These are phyloP conservation scores for Polymixis flavicincta DNA, from an alignment of 2,888 invertebrate genomes.

Conservation along the genomic window DNA sequence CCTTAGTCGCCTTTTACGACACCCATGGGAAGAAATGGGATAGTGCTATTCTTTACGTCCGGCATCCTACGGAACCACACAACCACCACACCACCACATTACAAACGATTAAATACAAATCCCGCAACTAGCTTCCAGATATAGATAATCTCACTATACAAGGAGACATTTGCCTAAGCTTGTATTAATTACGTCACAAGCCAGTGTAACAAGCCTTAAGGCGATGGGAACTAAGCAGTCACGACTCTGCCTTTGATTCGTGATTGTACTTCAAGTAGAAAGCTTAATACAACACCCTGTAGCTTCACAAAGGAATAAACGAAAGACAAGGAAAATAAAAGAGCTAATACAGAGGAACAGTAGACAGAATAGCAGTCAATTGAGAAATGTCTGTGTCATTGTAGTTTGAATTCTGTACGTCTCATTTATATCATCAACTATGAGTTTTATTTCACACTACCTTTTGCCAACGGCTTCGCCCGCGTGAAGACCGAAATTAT, in stretches of 20 bases:
- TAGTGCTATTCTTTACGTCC: too few relatives aligned
- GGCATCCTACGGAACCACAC: too few relatives aligned
- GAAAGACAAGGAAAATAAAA: slow-evolving; percentile 24
- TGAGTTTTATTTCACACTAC: neutral
- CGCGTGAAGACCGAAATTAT: too few relatives aligned
- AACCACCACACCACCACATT: too few relatives aligned
- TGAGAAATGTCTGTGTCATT: slow-evolving; percentile 12
- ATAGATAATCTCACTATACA: slow-evolving; percentile 23
- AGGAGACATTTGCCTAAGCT: slow-evolving; percentile 19
- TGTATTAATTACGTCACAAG: slow-evolving; percentile 28
- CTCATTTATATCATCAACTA: slow-evolving; percentile 1
- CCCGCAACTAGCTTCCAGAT: slow-evolving; percentile 10
- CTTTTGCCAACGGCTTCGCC: too few relatives aligned
- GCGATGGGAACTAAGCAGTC: slow-evolving; percentile 27
- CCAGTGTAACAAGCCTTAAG: slow-evolving; percentile 15
- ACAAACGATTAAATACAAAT: slow-evolving; percentile 19
- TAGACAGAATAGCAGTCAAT: slow-evolving; percentile 6
- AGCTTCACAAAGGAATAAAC: slow-evolving; percentile 31
- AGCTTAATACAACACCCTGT: slow-evolving; percentile 30
- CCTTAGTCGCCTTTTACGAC: too few relatives aligned
- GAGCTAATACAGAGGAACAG: slow-evolving; percentile 15
- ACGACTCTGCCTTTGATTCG: slow-evolving; percentile 43
- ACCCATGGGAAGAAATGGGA: too few relatives aligned
- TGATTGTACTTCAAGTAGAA: slow-evolving; percentile 42
- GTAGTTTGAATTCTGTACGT: neutral